phyloP scores from a whole-genome alignment of 2,797 vertebrate species.

The Dipus sagitta region DNA sequence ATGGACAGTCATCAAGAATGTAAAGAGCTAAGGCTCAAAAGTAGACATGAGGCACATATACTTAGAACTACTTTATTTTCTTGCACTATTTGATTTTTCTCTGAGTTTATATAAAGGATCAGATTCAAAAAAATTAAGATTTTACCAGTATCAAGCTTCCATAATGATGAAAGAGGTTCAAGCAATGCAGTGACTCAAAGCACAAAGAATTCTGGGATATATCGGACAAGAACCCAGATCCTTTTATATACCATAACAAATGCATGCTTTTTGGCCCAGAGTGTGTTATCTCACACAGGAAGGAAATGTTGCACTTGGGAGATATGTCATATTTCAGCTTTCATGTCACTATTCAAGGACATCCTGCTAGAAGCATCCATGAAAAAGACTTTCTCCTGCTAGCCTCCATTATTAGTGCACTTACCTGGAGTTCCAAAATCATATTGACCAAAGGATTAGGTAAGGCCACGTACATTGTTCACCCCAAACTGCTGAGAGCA shows the following conservation, averaged over 20 bases:
- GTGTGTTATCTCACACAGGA: neutral
- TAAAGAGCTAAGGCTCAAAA: neutral
- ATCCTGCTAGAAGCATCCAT: neutral
- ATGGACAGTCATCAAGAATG: neutral
- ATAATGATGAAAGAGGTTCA: neutral
- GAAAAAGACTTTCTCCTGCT: neutral
- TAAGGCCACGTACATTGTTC: neutral
- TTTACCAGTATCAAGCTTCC: neutral
- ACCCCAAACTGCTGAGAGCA: neutral
- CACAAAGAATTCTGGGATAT: neutral
- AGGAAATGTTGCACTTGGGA: neutral
- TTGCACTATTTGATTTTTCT: neutral
- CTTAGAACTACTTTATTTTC: neutral
- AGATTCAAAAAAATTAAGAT: neutral
- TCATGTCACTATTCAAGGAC: slow-evolving; percentile 33
- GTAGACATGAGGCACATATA: neutral
- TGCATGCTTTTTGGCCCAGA: neutral
- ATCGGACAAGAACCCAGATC: neutral
- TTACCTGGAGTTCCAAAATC: neutral
- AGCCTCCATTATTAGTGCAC: neutral
- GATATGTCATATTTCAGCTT: slow-evolving; percentile 6
- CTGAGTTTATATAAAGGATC: neutral
- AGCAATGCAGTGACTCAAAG: neutral
- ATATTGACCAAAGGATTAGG: neutral
- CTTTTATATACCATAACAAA: neutral